phyloP scores from a whole-genome alignment of 2,888 invertebrate genomes.

The Phymatocera aterrima region DNA sequence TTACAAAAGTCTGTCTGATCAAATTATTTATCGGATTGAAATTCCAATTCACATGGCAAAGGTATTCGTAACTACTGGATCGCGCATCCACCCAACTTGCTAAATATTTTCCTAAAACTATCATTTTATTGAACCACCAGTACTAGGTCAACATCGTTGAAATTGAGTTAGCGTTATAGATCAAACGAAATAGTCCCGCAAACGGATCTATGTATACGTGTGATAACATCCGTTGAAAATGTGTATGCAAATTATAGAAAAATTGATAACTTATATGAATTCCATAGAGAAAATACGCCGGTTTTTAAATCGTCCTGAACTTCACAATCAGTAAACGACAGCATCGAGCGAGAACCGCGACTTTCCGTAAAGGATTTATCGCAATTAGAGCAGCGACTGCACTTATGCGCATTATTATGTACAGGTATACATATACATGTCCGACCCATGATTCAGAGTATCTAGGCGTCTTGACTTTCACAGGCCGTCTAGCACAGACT shows the following conservation, averaged over 20 bases:
- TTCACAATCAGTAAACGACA: background rate
- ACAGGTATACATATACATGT: background rate
- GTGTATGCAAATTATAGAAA: too few species aligned
- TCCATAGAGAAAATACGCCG: background rate
- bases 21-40: conserved; percentile 4
- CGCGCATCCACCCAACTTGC: too few species aligned
- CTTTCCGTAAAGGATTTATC: conserved; percentile 5
- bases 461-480: background rate
- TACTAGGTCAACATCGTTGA: too few species aligned
- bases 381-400: conserved; percentile 18
- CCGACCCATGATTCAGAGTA: background rate
- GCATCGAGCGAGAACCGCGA: background rate
- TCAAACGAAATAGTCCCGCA: too few species aligned
- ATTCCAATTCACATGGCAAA: too few species aligned
- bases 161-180: too few species aligned
- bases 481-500: conserved; percentile 14
- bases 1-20: background rate
- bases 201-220: too few species aligned
- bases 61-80: background rate
- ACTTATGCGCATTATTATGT: background rate
- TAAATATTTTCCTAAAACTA: too few species aligned
- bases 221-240: too few species aligned
- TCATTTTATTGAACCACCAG: too few species aligned
- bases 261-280: too few species aligned
- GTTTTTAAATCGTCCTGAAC: background rate